Evolutionary conservation across 1,140 invertebrate species (phyloP), one percentile per base, ranked within the genome.

Genomic region (Hyphantria cunea): DNA sequence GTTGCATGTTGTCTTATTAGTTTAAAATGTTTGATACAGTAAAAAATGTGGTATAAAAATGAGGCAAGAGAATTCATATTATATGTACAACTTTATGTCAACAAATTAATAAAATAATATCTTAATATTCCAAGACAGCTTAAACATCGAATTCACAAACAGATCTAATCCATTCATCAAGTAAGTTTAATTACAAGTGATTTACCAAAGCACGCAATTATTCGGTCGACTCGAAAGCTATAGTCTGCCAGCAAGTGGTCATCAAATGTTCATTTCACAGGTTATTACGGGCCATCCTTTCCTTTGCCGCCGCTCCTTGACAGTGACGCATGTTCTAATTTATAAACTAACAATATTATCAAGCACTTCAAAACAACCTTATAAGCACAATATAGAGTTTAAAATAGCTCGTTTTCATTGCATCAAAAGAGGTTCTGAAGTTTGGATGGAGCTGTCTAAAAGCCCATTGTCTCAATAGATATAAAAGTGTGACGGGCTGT

Each of bases 271-370:
- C 78, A 86, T 89, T 86, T 89, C 78, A 78, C 86, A 86, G 78
- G 80, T 84, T 83, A 86, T 86, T 86, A 76, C 74, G 64, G 66
- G 76, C 62, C 68, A 80, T 78, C 76, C 74, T 78, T 81, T 78
- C 74, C 68, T 72, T 76, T 76, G 72, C 59, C 63, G 60, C 72
- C 70, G 56, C 67, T 61, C 48, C 71, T 50, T 72, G 86, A 87
- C 86, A 84, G 71, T 84, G 86, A 89, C 78, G 76, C 76, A 87
- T 86, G 65, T 66, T 84, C 79, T 82, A 89, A 86, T 86, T 86
- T 83, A 77, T 76, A 76, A 51, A 74, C 66, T 54, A 44, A 41
- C 79, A 76, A 78, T 53, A 47, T 74, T 72, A 68, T 63, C 65
- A 25, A 70, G 52, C 64, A 25, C 45, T 51, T 44, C 32, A 17